A percentile compares a stretch with the other conserved stretches of the same genome.
Conservation (phyloP, 2,888 invertebrate species). For the Blomia tropicalis region DNA sequence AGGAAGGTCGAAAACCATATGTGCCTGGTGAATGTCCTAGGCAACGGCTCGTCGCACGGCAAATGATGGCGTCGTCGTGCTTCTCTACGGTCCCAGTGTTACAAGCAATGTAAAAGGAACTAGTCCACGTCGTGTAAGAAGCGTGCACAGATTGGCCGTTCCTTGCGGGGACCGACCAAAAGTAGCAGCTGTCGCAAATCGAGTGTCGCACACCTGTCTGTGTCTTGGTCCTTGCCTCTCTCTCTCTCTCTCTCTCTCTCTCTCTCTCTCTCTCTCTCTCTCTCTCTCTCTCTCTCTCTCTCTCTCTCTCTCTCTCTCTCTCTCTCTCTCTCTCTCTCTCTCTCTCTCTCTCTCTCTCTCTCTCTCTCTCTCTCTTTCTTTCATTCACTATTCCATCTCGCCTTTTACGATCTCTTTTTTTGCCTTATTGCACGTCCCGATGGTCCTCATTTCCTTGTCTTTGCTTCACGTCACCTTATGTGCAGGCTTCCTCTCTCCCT, state of each 20-base stretch:
- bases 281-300: no score
- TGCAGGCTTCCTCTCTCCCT: neutral
- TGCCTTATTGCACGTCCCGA: no score
- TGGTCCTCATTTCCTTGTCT: slow-evolving; percentile 8
- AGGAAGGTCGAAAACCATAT: slow-evolving; percentile 13
- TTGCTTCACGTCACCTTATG: no score
- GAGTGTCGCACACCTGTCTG: slow-evolving; percentile 12
- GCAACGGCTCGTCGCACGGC: neutral
- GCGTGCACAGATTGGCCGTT: slow-evolving; percentile 14
- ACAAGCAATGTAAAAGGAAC: slow-evolving; percentile 11
- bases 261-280: neutral
- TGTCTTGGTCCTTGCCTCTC: slow-evolving; percentile 10
- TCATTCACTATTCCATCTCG: no score
- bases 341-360: neutral
- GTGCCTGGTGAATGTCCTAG: slow-evolving; percentile 13
- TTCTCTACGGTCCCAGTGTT: slow-evolving; percentile 2
- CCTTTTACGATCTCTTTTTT: no score
- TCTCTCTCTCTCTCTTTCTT: neutral
- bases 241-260: neutral
- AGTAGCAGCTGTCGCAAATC: slow-evolving; percentile 15
- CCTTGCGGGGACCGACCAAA: neutral
- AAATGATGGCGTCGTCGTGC: slow-evolving; percentile 11
- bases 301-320: neutral
- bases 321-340: neutral
- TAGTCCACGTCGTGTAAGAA: neutral